phyloP scores from a whole-genome alignment of 2,888 invertebrate species.

The Ischnura elegans region DNA sequence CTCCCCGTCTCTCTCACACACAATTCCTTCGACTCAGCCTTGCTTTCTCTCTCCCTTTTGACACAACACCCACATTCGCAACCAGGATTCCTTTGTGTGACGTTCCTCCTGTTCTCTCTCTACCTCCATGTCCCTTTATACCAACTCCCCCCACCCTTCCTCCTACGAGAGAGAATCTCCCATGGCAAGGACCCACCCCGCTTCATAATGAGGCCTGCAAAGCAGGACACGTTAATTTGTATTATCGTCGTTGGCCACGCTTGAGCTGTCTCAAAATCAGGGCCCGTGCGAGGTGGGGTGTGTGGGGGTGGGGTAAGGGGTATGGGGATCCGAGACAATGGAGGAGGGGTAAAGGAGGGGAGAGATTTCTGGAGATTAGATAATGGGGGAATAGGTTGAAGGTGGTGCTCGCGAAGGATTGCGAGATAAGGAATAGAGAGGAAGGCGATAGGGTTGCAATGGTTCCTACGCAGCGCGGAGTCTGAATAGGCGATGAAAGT shows the following conservation, averaged over 20 bases:
- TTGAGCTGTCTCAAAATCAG: conserved; percentile 18
- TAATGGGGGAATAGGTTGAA: background rate
- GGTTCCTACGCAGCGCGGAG: background rate
- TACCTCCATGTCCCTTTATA: background rate
- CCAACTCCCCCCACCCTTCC: background rate
- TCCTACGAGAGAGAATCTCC: background rate
- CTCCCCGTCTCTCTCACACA: background rate
- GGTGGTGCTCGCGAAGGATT: background rate
- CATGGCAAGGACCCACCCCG: background rate
- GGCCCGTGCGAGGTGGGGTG: background rate
- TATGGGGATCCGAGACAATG: background rate
- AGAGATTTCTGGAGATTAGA: background rate
- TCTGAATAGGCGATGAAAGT: background rate
- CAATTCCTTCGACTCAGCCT: background rate
- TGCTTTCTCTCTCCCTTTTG: background rate
- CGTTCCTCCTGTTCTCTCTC: background rate
- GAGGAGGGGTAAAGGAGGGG: background rate
- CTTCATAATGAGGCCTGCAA: conserved; percentile 25
- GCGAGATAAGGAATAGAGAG: background rate
- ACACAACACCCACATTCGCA: background rate
- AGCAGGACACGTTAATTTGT: conserved; percentile 31
- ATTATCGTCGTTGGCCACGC: conserved; percentile 38
- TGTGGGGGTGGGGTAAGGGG: background rate
- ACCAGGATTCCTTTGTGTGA: background rate
- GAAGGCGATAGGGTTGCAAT: background rate